Base-by-base conservation (phyloP, 1,140 invertebrate genomes). In the Venturia canescens region DNA sequence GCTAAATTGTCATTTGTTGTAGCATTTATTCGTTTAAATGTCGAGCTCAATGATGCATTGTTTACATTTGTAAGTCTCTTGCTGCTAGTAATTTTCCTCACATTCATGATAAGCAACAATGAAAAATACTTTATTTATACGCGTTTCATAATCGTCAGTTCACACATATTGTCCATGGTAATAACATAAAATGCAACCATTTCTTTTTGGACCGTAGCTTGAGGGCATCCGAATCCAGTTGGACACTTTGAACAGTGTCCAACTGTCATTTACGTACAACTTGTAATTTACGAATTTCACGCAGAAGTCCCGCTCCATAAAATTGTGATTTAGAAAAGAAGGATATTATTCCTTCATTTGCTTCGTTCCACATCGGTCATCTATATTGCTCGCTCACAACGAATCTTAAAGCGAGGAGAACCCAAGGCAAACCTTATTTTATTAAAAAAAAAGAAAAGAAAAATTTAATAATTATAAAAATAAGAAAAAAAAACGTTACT, bases 231-330 rank as follows among this genome's bases (percentile, higher is more conserved):
- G 48, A 74, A 74, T 53, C n/a, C n/a, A n/a, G 48, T 74, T 44
- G 23, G 34, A 29, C 23, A 57, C 44, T 74, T 5, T 57, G 3
- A 57, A 27, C 3, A 74, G 48, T 57, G 23, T 74, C 15, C 57
- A n/a, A 5, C 57, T 63, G 21, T 63, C 11, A n/a, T 53, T 57
- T 26, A 53, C n/a, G n/a, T 53, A 53, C 38, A 2, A 16, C 60
- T 60, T 60, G 63, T 76, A 76, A 34, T 76, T 76, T 38, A 21
- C 72, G 5, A 76, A 76, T 60, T 27, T 76, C 60, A 27, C 53
- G 7, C 23, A 63, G 16, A 34, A 76, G 53, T 76, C 72, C 27
- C 53, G 23, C 26, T 76, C 63, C 4, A 29, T 50, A 29, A 27
- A 53, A 74, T 53, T 21, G 21, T 50, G 4, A 21, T 38, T 44